Evolutionary conservation across 2,113 vertebrate species (phyloP).

Genomic region (Thinocorus orbignyianus): DNA sequence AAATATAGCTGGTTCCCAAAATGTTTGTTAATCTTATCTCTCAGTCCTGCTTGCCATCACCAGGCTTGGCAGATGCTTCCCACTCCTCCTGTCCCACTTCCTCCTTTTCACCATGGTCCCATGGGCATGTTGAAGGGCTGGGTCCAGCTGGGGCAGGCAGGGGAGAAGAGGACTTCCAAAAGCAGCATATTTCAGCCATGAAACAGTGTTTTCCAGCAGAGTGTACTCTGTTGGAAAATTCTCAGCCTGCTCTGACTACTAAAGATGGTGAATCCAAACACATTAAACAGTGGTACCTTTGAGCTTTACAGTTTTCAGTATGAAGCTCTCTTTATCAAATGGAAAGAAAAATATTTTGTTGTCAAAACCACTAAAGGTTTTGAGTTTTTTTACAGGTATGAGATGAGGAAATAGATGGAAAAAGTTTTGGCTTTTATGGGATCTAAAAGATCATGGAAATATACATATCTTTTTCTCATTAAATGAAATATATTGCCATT

Average conservation of each 20-base stretch:
- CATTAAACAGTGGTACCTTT: background rate
- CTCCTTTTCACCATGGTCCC: background rate
- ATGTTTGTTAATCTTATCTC: background rate
- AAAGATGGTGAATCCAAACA: background rate
- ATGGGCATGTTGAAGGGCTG: background rate
- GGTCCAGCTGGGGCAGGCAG: background rate
- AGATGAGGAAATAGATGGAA: background rate
- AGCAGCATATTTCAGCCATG: background rate
- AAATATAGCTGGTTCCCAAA: background rate
- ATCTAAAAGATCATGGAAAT: background rate
- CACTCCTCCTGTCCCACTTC: background rate
- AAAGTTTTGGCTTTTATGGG: background rate
- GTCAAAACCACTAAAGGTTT: background rate
- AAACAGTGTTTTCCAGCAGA: background rate
- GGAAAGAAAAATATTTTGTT: background rate
- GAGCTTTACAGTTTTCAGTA: background rate
- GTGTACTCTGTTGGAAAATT: background rate
- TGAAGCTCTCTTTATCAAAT: background rate
- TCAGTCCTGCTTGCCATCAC: background rate
- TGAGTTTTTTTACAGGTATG: background rate
- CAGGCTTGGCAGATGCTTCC: background rate
- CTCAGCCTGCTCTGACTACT: background rate
- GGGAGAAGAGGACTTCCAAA: background rate
- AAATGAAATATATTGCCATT: background rate
- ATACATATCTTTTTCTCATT: too few species aligned